These are phyloP conservation scores for Labeo catla DNA, from an alignment of 2,113 vertebrate species.

Conservation along the genomic window DNA sequence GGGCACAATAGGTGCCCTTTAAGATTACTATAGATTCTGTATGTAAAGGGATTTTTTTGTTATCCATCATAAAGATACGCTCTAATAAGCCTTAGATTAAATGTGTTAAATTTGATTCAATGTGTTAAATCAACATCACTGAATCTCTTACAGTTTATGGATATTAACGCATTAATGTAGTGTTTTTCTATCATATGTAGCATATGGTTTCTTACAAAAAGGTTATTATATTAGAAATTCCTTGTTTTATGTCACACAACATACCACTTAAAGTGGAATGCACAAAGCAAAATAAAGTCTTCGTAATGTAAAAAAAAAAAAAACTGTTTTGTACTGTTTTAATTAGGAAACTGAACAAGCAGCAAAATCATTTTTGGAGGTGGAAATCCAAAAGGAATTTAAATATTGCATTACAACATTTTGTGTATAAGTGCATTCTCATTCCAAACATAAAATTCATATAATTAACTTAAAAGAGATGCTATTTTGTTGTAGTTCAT, in stretches of 20 bases:
- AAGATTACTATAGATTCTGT: too few species aligned
- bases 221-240: too few species aligned
- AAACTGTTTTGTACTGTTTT: not conserved
- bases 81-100: not conserved
- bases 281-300: not conserved
- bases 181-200: not conserved
- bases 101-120: too few species aligned
- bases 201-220: not conserved
- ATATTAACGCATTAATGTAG: not conserved
- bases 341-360: not conserved
- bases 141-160: not conserved
- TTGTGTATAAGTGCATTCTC: not conserved
- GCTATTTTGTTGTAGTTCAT: too few species aligned
- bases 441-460: not conserved
- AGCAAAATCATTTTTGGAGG: not conserved
- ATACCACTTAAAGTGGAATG: not conserved
- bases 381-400: not conserved
- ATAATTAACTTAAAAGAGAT: too few species aligned
- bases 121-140: not conserved
- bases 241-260: too few species aligned
- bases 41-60: too few species aligned
- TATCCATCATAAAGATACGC: not conserved
- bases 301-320: too few species aligned
- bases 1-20: not conserved
- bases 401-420: not conserved